Percentiles rank a stretch among this genome's conserved stretches.
These are phyloP conservation scores for Leiothrix lutea DNA, from an alignment of 2,113 vertebrate species.

Conservation along the genomic window DNA sequence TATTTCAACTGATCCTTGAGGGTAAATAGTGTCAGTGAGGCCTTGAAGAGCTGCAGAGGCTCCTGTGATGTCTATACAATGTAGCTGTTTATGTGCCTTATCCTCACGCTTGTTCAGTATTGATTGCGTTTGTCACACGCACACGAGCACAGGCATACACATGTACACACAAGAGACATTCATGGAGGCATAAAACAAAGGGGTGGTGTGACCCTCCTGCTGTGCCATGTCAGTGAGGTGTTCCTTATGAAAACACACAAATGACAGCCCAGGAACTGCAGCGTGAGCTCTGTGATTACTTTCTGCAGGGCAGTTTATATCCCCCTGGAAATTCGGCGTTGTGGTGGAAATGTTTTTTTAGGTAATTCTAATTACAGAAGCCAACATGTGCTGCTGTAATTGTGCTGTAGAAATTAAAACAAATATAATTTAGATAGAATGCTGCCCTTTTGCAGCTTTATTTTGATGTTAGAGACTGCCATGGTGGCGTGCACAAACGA, in stretches of 20 bases:
- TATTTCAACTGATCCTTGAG: background rate
- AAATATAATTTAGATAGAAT: background rate
- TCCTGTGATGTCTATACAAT: background rate
- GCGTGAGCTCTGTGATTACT: rapidly evolving
- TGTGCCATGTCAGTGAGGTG: background rate
- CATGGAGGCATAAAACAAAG: background rate
- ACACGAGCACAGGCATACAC: rapidly evolving
- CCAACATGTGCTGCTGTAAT: background rate
- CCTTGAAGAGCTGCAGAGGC: background rate
- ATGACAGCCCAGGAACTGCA: background rate
- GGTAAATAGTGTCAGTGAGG: background rate
- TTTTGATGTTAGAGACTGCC: background rate
- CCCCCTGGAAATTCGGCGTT: background rate
- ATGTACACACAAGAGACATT: rapidly evolving
- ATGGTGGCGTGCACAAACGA: background rate
- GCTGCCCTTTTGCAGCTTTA: background rate
- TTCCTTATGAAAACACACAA: background rate
- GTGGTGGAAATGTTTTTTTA: background rate
- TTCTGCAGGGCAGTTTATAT: background rate
- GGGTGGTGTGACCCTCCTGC: background rate
- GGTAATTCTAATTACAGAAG: background rate
- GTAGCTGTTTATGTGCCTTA: background rate
- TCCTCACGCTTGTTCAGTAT: background rate
- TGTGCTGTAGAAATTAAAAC: conserved; percentile 6
- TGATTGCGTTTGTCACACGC: background rate